These are phyloP conservation scores for Listronotus bonariensis DNA, from an alignment of 1,140 invertebrate genomes.

Conservation along the genomic window DNA sequence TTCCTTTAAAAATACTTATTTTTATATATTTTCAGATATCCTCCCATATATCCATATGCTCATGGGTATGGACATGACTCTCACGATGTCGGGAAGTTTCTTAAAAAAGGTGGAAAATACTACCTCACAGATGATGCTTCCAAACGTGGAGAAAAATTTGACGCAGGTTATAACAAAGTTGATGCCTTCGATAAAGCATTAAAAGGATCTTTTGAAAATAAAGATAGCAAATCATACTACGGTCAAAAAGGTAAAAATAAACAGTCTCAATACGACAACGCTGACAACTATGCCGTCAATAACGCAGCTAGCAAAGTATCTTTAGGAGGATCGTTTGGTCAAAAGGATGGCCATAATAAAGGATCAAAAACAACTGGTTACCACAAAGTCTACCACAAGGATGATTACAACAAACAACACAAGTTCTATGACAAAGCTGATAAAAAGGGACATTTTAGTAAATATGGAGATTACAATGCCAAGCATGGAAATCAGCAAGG, in stretches of 20 bases:
- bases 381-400: conserved; percentile 74
- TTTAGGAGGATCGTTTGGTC: conserved; percentile 56
- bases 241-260: conserved; percentile 54
- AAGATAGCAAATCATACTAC: conserved; percentile 57
- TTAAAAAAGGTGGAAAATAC: conserved; percentile 36
- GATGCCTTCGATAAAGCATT: conserved; percentile 57
- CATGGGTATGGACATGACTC: conserved; percentile 9
- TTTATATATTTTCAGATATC: too few relatives aligned
- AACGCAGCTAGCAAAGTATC: conserved; percentile 51
- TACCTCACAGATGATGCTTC: conserved; percentile 53
- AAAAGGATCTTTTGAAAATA: conserved; percentile 54
- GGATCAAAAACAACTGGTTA: conserved; percentile 71
- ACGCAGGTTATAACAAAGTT: conserved; percentile 53
- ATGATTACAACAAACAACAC: conserved; percentile 75
- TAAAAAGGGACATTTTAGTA: conserved; percentile 65
- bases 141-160: conserved; percentile 54
- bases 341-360: conserved; percentile 64
- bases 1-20: too few relatives aligned
- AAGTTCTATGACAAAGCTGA: conserved; percentile 73
- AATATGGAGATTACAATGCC: conserved; percentile 58
- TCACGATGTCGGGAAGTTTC: background rate
- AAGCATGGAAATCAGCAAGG: conserved; percentile 58
- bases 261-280: conserved; percentile 53
- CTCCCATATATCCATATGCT: conserved; percentile 14
- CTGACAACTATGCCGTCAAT: conserved; percentile 53